A percentile compares a stretch with the other conserved stretches of the same genome.
phyloP scores from a whole-genome alignment of 2,888 invertebrate species.

The Coronaproctus castanopsis region DNA sequence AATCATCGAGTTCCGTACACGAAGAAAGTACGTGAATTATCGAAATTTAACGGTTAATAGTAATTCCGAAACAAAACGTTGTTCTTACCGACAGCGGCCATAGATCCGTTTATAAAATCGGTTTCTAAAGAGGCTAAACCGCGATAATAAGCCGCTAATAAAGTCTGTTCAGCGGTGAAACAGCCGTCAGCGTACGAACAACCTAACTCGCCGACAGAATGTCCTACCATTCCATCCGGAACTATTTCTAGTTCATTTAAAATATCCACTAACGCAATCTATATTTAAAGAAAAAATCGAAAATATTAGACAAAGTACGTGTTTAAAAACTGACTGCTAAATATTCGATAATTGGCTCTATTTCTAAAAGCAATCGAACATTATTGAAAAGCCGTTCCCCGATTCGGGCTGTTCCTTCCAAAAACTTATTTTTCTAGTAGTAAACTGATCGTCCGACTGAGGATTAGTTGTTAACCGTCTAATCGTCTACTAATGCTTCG shows the following conservation, averaged over 20 bases:
- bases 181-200: conserved; percentile 91
- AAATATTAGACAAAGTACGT: not conserved
- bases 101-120: conserved; percentile 49
- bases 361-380: too few relatives aligned
- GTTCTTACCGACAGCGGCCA: conserved; percentile 66
- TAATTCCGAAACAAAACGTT: too few relatives aligned
- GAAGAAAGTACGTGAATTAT: too few relatives aligned
- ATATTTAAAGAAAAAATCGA: conserved; percentile 4
- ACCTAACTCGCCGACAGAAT: conserved; percentile 84
- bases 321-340: not conserved
- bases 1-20: too few relatives aligned
- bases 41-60: too few relatives aligned
- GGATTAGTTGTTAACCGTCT: too few relatives aligned
- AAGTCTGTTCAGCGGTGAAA: conserved; percentile 67
- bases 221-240: conserved; percentile 59
- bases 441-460: too few relatives aligned
- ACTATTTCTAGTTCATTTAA: conserved; percentile 36
- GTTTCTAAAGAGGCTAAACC: conserved; percentile 54
- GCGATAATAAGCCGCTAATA: conserved; percentile 62
- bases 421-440: too few relatives aligned
- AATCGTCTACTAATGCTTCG: too few relatives aligned
- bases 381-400: too few relatives aligned
- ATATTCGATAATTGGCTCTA: too few relatives aligned
- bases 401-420: too few relatives aligned
- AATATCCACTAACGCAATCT: conserved; percentile 44